Evolutionary conservation across 1,140 invertebrate genomes (phyloP), one percentile per base, ranked within the genome.

Genomic region (Dolichoris vasculosae): DNA sequence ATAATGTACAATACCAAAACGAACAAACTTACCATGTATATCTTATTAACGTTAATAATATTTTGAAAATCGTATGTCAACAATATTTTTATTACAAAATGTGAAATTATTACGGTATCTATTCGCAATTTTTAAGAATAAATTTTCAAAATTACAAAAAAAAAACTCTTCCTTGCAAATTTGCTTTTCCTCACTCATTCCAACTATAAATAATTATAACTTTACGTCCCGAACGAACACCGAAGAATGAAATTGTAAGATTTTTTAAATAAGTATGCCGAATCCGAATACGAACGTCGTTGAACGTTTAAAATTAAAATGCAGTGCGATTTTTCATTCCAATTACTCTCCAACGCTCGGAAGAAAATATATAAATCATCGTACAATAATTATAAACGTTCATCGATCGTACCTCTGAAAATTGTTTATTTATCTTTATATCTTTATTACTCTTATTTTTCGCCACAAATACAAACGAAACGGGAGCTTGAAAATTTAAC

Each of bases 41-140:
- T 73, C n/a, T 38, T 73, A 26, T n/a, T n/a, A 73, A 73, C 40
- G 38, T 43, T 73, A 73, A 40, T 59, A 26, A 59, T 59, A 59
- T 59, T 59, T 59, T 26, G 55, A 73, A 73, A 73, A 43, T 26
- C 43, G 38, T 26, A 43, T 73, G 69, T 73, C 38, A 73, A 71
- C 35, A 71, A 73, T 73, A 73, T 73, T 73, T 73, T 73, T 73
- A 73, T 73, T 73, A 73, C 40, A 73, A 73, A 73, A 73, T 73
- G 38, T 73, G 40, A 73, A 11, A 73, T 43, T 40, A 73, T 43
- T 43, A 73, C 35, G 40, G 69, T 73, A 73, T 26, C 69, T 43
- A 73, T 73, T 73, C 69, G 43, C 40, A 73, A n/a, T 26, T 73
- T 73, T 73, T 73, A 73, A 73, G 69, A 73, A 73, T 55, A 77